Conservation (phyloP, 2,113 vertebrate genomes). For the Syrrhaptes paradoxus region DNA sequence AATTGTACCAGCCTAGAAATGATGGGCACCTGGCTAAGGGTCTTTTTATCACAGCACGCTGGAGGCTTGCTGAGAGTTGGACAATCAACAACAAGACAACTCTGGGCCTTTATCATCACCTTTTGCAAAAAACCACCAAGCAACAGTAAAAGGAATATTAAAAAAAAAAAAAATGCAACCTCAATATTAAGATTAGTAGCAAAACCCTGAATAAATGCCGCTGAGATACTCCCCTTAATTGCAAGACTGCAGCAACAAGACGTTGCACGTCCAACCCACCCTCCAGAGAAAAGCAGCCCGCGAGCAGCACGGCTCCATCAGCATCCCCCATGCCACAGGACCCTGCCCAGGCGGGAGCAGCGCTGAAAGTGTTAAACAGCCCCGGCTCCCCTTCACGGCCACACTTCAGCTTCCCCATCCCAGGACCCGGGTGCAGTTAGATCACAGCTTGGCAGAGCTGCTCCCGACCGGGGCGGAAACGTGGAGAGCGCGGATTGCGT, state of each 20-base stretch:
- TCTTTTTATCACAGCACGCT: not conserved
- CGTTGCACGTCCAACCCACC: not conserved
- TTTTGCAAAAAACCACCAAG: not conserved
- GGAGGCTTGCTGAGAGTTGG: not conserved
- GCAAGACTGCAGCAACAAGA: not conserved
- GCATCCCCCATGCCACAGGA: not conserved
- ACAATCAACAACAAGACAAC: too few relatives aligned
- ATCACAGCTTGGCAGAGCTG: not conserved
- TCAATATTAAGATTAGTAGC: too few relatives aligned
- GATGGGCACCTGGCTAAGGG: not conserved
- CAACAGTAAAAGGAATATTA: not conserved
- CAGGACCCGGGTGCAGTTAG: not conserved
- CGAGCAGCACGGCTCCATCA: not conserved
- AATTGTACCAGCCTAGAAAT: not conserved
- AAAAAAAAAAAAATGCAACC: not conserved
- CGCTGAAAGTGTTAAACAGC: not conserved
- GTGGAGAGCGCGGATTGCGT: not conserved
- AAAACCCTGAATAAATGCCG: not conserved
- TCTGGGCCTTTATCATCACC: not conserved
- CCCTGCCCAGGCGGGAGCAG: not conserved
- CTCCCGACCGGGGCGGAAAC: not conserved
- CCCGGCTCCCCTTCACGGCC: not conserved
- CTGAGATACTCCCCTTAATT: rapidly evolving
- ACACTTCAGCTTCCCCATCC: not conserved
- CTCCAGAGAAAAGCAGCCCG: not conserved